Base-by-base conservation (phyloP, 2,113 vertebrate genomes). In the Stegastes partitus region DNA sequence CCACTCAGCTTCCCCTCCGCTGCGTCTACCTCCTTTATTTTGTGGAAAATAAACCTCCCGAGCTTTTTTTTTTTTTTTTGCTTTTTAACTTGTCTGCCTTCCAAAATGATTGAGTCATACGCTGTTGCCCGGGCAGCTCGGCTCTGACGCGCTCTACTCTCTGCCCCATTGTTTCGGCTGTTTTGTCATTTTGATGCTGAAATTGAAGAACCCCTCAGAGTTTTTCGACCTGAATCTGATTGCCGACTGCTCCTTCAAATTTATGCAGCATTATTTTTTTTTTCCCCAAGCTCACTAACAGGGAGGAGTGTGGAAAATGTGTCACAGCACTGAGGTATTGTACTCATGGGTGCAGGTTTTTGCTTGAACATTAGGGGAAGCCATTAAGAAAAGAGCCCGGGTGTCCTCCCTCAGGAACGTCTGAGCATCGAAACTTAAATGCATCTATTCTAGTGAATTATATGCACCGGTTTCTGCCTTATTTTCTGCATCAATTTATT, bases 1-100 rank as follows among this genome's bases (percentile, higher is more conserved):
- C 39, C 70, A 34, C 55, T 67, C 66, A 49, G 62, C 34, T 68
- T 76, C 55, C 50, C 44, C 59, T 56, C 67, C 59, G 63, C n/a
- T 5, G 4, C 37, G 42, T 67, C 66, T 51, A n/a, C 21, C 61
- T 45, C 26, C 23, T 63, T 49, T 54, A 21, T 44, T 63, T 68
- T 39, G 11, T 45, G 8, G 3, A 56, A 44, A 55, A 53, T 22
- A 44, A 42, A 42, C 10, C 31, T 34, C 31, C 31, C 10, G 31
- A 34, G 31, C 31, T 34, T 65, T 75, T 75, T 34, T 37, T 64
- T 44, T 69, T 57, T 69, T 34, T 65, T 75, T 75, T 34, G 34
- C 61, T 44, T 69, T 57, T 69, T 73, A 59, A 70, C 47, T 66
- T 37, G 11, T 66, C 11, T 56, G 7, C 54, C n/a, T 53, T 56